Conservation (phyloP, 2,888 invertebrate species). For the Horisme vitalbata region DNA sequence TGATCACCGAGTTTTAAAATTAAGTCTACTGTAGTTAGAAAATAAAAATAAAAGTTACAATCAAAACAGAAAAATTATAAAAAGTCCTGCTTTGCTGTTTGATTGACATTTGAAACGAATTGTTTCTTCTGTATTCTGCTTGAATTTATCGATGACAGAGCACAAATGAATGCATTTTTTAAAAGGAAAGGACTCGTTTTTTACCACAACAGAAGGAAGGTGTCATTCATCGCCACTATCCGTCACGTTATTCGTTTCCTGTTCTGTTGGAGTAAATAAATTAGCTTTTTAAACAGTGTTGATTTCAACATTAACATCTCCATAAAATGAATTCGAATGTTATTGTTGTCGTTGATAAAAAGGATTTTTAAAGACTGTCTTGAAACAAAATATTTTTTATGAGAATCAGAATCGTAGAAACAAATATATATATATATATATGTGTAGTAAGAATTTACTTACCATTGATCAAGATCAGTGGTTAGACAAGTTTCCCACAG, state of each 20-base stretch:
- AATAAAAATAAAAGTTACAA: background rate
- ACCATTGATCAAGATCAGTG: constrained; percentile 48
- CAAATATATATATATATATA: constrained; percentile 38
- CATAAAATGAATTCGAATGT: constrained; percentile 8
- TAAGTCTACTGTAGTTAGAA: background rate
- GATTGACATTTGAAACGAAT: constrained; percentile 16
- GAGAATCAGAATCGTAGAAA: constrained; percentile 37
- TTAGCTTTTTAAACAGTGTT: constrained; percentile 55
- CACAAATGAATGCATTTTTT: constrained; percentile 33
- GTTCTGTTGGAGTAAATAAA: constrained; percentile 59
- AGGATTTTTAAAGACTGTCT: background rate
- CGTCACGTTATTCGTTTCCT: constrained; percentile 73
- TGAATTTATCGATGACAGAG: constrained; percentile 33
- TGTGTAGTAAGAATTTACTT: too few relatives aligned
- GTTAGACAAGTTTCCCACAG: constrained; percentile 76
- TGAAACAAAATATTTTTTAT: constrained; percentile 1
- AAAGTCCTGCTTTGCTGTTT: background rate
- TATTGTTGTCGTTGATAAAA: background rate
- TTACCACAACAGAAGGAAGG: constrained; percentile 72
- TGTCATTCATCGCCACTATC: constrained; percentile 73
- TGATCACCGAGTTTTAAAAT: constrained; percentile 9
- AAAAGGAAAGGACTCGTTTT: constrained; percentile 55
- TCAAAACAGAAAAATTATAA: constrained; percentile 4
- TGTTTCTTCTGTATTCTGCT: constrained; percentile 20
- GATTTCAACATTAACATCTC: constrained; percentile 42